Base-by-base conservation (phyloP, 2,888 invertebrate genomes). In the Sesia apiformis region DNA sequence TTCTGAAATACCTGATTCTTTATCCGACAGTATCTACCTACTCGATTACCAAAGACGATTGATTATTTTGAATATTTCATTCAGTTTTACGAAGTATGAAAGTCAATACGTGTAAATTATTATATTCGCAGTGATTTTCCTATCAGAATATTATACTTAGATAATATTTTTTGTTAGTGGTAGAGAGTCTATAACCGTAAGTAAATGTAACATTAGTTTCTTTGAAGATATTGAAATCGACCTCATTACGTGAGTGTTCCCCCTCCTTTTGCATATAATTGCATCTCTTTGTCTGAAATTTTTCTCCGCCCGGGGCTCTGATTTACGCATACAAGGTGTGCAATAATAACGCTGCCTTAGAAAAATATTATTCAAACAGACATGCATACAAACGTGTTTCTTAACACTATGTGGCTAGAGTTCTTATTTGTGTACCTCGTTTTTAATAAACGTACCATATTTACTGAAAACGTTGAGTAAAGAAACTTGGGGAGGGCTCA, bases 321-420 rank as follows among this genome's bases (percentile, higher is more conserved):
- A 89, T 90, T 90, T 90, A 90, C 89, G 89, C 84, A 82, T 87
- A 81, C 89, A 85, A 86, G 88, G 88, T 88, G 89, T 87, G 85
- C 86, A 87, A 84, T 86, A 89, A 90, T 90, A 87, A 86, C 70
- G 80, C 76, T 70, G 78, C 69, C 80, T 79, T 74, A 80, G 72
- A 81, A 84, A 87, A 86, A 86, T 83, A 81, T 82, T 81, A 77
- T 78, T 73, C 72, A 72, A 72, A 74, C 67, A 70, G 63, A 42
- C 42, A 40, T 38, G 49, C 64, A 63, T 52, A 53, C 60, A 43
- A 81, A 78, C 72, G 61, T 69, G 57, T 57, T 61, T 69, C 71
- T 63, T 81, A 72, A 64, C 49, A 5, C 60, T 50, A 57, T 40
- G 43, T 57, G 41, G 54, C 63, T 70, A 80, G 72, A 75, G 72